Conservation (phyloP, 2,113 vertebrate genomes). For the Varanus komodoensis region DNA sequence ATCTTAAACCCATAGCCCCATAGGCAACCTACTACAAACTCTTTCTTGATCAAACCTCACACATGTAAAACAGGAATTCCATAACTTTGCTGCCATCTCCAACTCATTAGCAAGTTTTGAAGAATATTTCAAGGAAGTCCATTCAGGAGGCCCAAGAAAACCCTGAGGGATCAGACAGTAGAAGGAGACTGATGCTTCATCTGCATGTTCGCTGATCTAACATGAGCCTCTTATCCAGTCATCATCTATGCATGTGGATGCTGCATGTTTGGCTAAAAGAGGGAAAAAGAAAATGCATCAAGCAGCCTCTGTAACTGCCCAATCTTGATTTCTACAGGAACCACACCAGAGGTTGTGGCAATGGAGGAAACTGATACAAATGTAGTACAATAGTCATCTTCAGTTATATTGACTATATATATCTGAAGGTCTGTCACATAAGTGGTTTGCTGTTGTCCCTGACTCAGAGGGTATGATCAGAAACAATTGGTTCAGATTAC, state of each 20-base stretch:
- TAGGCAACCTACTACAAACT: background rate
- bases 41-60: background rate
- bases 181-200: background rate
- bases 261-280: background rate
- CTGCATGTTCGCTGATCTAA: background rate
- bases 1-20: background rate
- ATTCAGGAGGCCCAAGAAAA: background rate
- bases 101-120: conserved; percentile 1
- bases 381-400: background rate
- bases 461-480: background rate
- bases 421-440: background rate
- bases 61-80: background rate
- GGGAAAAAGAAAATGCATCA: background rate
- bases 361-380: background rate
- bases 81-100: background rate
- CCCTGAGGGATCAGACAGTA: background rate
- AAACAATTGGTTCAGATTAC: background rate
- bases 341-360: background rate
- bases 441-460: background rate
- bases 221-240: background rate
- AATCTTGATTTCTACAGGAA: background rate
- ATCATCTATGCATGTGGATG: background rate
- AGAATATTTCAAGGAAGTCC: background rate
- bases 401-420: background rate
- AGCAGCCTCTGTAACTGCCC: background rate